Conservation (phyloP, 1,140 invertebrate species). For the honey bee (Apis mellifera) region DNA sequence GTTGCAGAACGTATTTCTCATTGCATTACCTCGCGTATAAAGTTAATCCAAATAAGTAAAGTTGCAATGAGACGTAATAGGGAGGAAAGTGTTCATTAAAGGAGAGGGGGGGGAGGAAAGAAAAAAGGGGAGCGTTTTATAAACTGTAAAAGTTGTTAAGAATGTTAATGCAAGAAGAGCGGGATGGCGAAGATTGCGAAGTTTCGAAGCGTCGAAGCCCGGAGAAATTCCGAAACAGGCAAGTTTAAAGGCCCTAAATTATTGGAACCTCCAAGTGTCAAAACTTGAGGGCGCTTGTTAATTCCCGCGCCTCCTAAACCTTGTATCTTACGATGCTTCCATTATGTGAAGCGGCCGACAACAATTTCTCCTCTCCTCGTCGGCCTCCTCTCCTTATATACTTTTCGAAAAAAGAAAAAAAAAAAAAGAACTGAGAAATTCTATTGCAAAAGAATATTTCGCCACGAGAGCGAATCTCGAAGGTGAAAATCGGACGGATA, state of each 20-base stretch:
- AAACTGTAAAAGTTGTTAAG: background rate
- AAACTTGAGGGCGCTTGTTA: conserved; percentile 12
- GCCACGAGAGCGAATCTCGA: background rate
- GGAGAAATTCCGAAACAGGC: background rate
- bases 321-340: conserved; percentile 27
- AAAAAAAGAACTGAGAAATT: background rate
- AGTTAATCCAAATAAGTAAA: background rate
- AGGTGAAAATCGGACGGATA: background rate
- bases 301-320: conserved; percentile 13
- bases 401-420: background rate
- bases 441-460: background rate
- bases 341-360: background rate
- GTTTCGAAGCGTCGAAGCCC: conserved; percentile 24
- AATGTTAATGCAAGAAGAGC: background rate
- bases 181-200: background rate
- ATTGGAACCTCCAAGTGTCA: conserved; percentile 27
- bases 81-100: too few relatives aligned
- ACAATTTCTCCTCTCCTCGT: background rate
- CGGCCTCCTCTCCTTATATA: background rate
- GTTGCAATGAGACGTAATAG: background rate
- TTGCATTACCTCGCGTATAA: background rate
- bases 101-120: too few relatives aligned
- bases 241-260: conserved; percentile 38
- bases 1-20: too few relatives aligned
- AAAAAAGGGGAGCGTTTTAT: background rate